Base-by-base conservation (phyloP, 2,113 vertebrate genomes). In the Phyllopteryx taeniolatus region DNA sequence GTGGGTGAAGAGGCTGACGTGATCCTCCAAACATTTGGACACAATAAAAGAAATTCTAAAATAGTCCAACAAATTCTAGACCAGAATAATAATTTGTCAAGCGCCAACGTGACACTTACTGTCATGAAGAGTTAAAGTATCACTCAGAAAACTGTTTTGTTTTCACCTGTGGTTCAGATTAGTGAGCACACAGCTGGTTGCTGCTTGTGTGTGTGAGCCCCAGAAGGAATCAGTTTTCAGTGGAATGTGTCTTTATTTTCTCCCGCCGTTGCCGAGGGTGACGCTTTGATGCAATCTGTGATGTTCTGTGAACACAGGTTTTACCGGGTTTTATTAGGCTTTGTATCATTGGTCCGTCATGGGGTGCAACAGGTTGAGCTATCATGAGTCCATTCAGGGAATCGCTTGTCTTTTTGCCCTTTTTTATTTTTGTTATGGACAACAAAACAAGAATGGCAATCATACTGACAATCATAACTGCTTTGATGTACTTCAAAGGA, bases 11-110 rank as follows among this genome's bases (percentile, higher is more conserved):
- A 20, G 46, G 65, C 78, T 69, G 66, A 56, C 47, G 63, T 78
- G 85, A 89, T 88, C 84, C 85, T 81, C 72, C 71, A 66, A 77
- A 85, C 80, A 87, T 89, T 87, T 82, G 79, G 81, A 88, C 76
- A 76, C 73, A 77, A 79, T 80, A 57, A 56, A 44, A 6, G 10
- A 44, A 44, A 8, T 44, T 44, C 6, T 10, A 59, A 59, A 27
- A 4, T 4, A 31, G 9, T 59, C 12, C 56, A 7, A 59, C 13
- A 59, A 31, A 19, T 19, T 53, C 5, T 59, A 11, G 39, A 43
- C 61, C 33, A 63, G 20, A 9, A 63, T 42, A 42, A 22, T 59
- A 42, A 20, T 63, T 20, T n/a, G 35, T 20, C 35, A 62, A 42
- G 8, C n/a, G 3, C 27, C 42, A 43, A 63, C 19, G 42, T 42